phyloP scores from a whole-genome alignment of 2,888 invertebrate genomes.

The Phymatocera aterrima region DNA sequence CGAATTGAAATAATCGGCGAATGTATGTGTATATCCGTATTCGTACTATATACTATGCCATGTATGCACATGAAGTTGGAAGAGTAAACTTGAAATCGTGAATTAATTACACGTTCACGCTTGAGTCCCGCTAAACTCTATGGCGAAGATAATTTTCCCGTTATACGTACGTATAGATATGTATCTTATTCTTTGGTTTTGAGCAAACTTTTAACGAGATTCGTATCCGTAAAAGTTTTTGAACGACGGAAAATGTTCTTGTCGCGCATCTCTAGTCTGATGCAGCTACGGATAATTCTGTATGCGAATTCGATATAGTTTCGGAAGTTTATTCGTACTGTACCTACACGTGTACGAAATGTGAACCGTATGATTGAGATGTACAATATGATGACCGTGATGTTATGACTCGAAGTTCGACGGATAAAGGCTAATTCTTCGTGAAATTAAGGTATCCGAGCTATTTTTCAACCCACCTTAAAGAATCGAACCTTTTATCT shows the following conservation, averaged over 20 bases:
- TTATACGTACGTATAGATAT: neutral
- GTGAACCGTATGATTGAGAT: neutral
- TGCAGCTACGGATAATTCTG: neutral
- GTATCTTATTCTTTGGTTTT: neutral
- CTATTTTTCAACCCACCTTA: constrained; percentile 64
- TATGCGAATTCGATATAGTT: neutral
- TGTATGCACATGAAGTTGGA: no score
- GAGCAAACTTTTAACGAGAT: constrained; percentile 31
- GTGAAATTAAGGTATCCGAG: no score
- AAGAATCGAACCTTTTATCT: constrained; percentile 71
- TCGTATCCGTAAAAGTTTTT: neutral
- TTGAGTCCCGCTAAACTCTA: neutral
- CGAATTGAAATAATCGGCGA: no score
- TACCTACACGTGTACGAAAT: neutral
- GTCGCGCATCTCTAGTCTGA: neutral
- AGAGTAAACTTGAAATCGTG: no score
- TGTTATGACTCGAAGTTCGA: neutral
- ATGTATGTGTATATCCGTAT: no score
- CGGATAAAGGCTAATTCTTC: no score
- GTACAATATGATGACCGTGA: neutral
- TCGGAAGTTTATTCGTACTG: neutral
- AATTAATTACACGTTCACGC: no score
- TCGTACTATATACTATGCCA: no score
- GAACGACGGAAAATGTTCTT: neutral
- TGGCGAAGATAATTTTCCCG: neutral